Conservation (phyloP, 2,888 invertebrate genomes). For the Unio delphinus region DNA sequence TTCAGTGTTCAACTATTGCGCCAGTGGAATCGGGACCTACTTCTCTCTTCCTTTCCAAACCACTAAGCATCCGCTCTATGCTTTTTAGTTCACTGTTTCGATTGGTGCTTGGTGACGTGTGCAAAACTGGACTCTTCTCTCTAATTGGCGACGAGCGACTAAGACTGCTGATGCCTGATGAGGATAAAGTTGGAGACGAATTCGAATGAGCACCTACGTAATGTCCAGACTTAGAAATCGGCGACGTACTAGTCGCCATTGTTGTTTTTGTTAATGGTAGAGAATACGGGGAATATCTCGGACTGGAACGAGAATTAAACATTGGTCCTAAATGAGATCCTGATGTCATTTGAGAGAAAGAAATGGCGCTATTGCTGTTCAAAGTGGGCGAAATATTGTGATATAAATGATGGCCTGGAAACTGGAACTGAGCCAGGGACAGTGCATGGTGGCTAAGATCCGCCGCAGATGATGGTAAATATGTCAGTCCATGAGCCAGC, state of each 20-base stretch:
- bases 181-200: constrained; percentile 30
- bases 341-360: constrained; percentile 49
- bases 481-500: constrained; percentile 45
- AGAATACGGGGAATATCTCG: constrained; percentile 91
- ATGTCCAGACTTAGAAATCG: constrained; percentile 47
- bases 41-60: constrained; percentile 81
- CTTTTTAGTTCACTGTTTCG: constrained; percentile 89
- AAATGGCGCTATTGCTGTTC: constrained; percentile 64
- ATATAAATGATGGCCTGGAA: constrained; percentile 81
- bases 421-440: constrained; percentile 89
- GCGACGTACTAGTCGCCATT: constrained; percentile 68
- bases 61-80: constrained; percentile 98
- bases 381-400: constrained; percentile 63
- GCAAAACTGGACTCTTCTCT: constrained; percentile 39
- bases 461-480: constrained; percentile 52
- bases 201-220: constrained; percentile 51
- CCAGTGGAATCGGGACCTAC: constrained; percentile 38
- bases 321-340: constrained; percentile 54
- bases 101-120: constrained; percentile 65
- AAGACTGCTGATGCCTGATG: constrained; percentile 28
- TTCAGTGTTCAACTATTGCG: constrained; percentile 38
- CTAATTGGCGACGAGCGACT: constrained; percentile 37
- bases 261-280: constrained; percentile 72
- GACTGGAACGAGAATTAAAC: constrained; percentile 75
- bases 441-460: constrained; percentile 72